Percentiles rank a stretch among this genome's conserved stretches.
These are phyloP conservation scores for Lineus longissimus DNA, from an alignment of 1,140 invertebrate genomes.

Conservation along the genomic window DNA sequence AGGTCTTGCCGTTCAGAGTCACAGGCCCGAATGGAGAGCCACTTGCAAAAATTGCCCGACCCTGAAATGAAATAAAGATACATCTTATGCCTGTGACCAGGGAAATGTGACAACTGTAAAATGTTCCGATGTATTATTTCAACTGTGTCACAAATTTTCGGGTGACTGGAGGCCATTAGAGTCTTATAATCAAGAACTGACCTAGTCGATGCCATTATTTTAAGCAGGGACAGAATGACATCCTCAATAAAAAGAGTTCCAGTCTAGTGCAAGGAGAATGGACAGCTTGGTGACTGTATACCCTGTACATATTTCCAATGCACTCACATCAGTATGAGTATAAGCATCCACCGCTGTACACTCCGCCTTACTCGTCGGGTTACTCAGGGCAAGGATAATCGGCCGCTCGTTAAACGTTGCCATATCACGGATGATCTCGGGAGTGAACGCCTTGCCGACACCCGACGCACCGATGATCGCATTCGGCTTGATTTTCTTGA, in stretches of 20 bases:
- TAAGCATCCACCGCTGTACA: constrained; percentile 54
- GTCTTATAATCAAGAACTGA: too few relatives aligned
- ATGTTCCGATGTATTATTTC: too few relatives aligned
- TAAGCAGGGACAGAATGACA: too few relatives aligned
- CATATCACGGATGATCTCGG: constrained; percentile 45
- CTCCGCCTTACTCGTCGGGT: constrained; percentile 52
- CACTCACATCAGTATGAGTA: constrained; percentile 33
- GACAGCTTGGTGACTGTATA: too few relatives aligned
- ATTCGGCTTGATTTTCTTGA: constrained; percentile 46
- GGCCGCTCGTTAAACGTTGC: constrained; percentile 45
- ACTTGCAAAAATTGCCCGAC: constrained; percentile 51
- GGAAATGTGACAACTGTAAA: too few relatives aligned
- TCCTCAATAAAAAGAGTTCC: too few relatives aligned
- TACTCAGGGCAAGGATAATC: constrained; percentile 53
- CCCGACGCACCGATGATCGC: constrained; percentile 51
- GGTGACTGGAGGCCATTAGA: too few relatives aligned
- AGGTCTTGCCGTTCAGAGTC: constrained; percentile 34
- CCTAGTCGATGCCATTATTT: too few relatives aligned
- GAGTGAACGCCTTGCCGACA: constrained; percentile 47
- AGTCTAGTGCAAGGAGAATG: too few relatives aligned
- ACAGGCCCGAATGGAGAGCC: constrained; percentile 51
- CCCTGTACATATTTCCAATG: too few relatives aligned
- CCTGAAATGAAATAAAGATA: constrained; percentile 32
- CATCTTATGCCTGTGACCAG: too few relatives aligned
- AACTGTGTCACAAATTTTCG: too few relatives aligned